Evolutionary conservation across 2,888 invertebrate genomes (phyloP).

Genomic region (Saturnia pavonia): DNA sequence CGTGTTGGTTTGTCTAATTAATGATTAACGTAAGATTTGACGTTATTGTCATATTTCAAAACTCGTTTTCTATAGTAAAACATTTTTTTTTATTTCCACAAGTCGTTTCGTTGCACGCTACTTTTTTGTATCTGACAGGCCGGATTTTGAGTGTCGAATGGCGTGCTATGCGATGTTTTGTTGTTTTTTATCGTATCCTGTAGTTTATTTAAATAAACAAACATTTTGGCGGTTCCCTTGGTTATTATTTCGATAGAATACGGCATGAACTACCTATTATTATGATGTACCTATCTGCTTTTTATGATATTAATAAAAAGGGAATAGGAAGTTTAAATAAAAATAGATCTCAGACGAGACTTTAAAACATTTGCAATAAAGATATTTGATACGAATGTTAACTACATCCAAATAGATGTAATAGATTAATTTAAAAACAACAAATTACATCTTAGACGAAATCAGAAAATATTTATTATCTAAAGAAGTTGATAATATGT

Average conservation of each 20-base stretch:
- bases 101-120: constrained; percentile 65
- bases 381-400: background rate
- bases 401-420: background rate
- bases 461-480: background rate
- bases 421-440: background rate
- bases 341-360: background rate
- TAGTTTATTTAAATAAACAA: constrained; percentile 29
- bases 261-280: background rate
- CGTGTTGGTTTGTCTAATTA: constrained; percentile 71
- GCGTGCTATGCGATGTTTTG: constrained; percentile 48
- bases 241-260: background rate
- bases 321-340: background rate
- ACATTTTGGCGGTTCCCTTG: background rate
- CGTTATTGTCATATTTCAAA: constrained; percentile 31
- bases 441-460: background rate
- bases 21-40: constrained; percentile 55
- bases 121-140: constrained; percentile 64
- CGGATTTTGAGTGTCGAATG: constrained; percentile 70
- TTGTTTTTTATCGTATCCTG: constrained; percentile 57
- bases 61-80: constrained; percentile 57
- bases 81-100: constrained; percentile 62
- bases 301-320: background rate
- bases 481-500: background rate
- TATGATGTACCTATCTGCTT: background rate
- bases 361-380: background rate